These are phyloP conservation scores for Drosophila rhopaloa DNA, from an alignment of 1,140 invertebrate genomes.

Conservation along the genomic window DNA sequence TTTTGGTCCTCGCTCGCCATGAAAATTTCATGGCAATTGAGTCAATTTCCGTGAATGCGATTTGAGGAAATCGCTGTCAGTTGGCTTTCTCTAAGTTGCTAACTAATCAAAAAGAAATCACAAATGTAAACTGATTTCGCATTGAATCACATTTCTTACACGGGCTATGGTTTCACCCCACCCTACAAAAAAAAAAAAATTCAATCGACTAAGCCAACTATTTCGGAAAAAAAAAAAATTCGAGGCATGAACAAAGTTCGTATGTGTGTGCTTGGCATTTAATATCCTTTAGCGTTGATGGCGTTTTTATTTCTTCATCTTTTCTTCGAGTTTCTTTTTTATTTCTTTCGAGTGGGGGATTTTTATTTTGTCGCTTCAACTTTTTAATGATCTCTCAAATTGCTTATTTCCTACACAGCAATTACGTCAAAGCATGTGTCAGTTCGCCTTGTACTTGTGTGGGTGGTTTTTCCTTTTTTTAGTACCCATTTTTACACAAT, in stretches of 20 bases:
- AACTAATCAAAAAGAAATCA: slow-evolving; percentile 54
- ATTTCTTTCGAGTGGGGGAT: slow-evolving; percentile 22
- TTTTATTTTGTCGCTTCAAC: slow-evolving; percentile 72
- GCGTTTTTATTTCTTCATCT: slow-evolving; percentile 72
- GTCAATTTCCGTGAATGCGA: slow-evolving; percentile 71
- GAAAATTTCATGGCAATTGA: slow-evolving; percentile 71
- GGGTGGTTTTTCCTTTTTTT: slow-evolving; percentile 15
- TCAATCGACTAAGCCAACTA: slow-evolving; percentile 55
- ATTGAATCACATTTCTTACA: slow-evolving; percentile 34
- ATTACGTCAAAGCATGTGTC: slow-evolving; percentile 64
- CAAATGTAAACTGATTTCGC: slow-evolving; percentile 41
- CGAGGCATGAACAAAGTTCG: slow-evolving; percentile 6
- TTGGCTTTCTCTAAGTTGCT: slow-evolving; percentile 37
- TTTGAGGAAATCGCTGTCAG: slow-evolving; percentile 54
- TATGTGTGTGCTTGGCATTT: slow-evolving; percentile 59
- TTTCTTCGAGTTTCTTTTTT: slow-evolving; percentile 25
- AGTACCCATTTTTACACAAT: slow-evolving; percentile 5
- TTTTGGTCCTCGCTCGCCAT: slow-evolving; percentile 38
- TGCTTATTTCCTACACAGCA: slow-evolving; percentile 82
- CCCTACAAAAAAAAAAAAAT: slow-evolving; percentile 1
- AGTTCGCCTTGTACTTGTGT: slow-evolving; percentile 7
- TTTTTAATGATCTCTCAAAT: slow-evolving; percentile 83
- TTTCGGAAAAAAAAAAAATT: slow-evolving; percentile 7
- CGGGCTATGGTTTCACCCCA: not conserved
- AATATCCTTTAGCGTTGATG: slow-evolving; percentile 72